phyloP scores from a whole-genome alignment of 2,888 invertebrate species.

The Urechis unicinctus region DNA sequence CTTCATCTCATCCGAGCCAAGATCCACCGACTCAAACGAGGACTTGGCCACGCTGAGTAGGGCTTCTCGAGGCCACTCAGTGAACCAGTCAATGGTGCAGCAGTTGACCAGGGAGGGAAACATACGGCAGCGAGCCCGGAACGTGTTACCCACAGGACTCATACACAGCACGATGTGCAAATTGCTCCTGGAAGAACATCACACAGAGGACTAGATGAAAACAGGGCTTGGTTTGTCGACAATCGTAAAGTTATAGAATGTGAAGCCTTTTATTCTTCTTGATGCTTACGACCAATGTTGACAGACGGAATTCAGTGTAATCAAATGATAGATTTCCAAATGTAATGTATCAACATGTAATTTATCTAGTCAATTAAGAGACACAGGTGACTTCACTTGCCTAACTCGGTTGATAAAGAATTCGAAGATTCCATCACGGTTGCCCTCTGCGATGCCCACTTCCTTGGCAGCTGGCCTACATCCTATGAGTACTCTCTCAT shows the following conservation, averaged over 20 bases:
- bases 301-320: no score
- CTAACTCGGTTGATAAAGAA: conserved; percentile 76
- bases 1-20: conserved; percentile 55
- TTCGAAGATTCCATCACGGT: conserved; percentile 74
- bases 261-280: no score
- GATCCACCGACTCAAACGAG: conserved; percentile 59
- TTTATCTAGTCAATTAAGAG: not conserved
- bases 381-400: conserved; percentile 21
- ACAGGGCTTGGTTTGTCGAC: no score
- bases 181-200: conserved; percentile 57
- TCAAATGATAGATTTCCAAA: no score
- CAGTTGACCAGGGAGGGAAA: conserved; percentile 52
- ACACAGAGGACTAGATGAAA: no score
- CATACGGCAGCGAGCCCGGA: conserved; percentile 60
- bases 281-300: no score
- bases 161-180: conserved; percentile 82
- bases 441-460: conserved; percentile 61
- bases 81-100: conserved; percentile 54
- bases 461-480: conserved; percentile 68
- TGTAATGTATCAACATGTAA: no score
- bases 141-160: conserved; percentile 84
- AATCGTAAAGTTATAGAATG: no score
- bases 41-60: conserved; percentile 71
- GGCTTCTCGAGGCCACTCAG: conserved; percentile 84
- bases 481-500: conserved; percentile 73